A percentile compares a stretch with the other conserved stretches of the same genome.
Conservation (phyloP, 1,140 invertebrate genomes). For the Magallana ariakensis region DNA sequence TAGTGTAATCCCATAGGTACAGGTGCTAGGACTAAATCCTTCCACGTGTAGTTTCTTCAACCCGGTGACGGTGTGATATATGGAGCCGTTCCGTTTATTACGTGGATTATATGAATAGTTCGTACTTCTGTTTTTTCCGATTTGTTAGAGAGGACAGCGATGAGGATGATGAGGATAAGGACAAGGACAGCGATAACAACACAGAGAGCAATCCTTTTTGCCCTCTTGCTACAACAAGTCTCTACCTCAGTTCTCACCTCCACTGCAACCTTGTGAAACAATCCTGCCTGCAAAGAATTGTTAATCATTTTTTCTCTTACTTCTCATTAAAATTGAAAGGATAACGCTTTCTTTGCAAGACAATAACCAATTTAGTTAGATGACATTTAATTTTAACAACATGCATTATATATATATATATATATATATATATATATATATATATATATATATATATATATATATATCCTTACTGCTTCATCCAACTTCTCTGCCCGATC, state of each 20-base stretch:
- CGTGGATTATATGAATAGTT: not conserved
- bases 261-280: not conserved
- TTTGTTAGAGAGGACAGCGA: conserved; percentile 3
- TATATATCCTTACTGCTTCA: not conserved
- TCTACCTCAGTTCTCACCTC: not conserved
- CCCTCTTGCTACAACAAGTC: conserved; percentile 1
- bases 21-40: too few relatives aligned
- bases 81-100: not conserved
- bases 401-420: not conserved
- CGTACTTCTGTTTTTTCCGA: not conserved
- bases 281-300: not conserved
- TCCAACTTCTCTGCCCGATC: not conserved
- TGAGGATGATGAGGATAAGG: not conserved
- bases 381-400: not conserved
- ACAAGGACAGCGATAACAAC: not conserved
- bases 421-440: not conserved
- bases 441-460: not conserved
- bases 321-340: too few relatives aligned
- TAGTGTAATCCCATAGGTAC: too few relatives aligned
- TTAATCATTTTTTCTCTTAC: too few relatives aligned
- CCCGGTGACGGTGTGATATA: not conserved
- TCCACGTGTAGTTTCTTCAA: not conserved
- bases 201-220: not conserved
- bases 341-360: too few relatives aligned
- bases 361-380: not conserved